Conservation (phyloP, 1,140 invertebrate species). For the Pogonomyrmex barbatus region DNA sequence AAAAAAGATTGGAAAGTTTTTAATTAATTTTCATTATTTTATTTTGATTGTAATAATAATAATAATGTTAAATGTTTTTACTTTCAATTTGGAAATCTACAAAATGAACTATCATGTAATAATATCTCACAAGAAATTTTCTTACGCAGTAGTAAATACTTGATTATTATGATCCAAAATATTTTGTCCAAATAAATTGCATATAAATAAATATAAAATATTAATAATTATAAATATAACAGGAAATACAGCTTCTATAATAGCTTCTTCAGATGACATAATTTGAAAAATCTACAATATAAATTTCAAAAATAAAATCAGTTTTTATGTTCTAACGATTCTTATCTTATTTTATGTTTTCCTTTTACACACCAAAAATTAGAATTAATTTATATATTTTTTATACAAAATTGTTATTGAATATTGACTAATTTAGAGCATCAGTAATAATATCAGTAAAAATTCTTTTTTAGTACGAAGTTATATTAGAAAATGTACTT, state of each 20-base stretch:
- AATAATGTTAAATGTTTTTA: neutral
- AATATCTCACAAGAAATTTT: neutral
- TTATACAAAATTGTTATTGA: neutral
- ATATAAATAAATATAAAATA: neutral
- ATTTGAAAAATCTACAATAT: constrained; percentile 4
- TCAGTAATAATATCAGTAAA: neutral
- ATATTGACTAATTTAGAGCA: neutral
- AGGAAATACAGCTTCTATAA: neutral
- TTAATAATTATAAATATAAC: neutral
- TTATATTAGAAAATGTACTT: neutral
- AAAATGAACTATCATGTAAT: neutral
- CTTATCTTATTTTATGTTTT: neutral
- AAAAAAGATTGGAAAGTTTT: neutral
- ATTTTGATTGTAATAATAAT: neutral
- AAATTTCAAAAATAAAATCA: neutral
- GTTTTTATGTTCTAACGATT: neutral
- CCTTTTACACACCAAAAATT: neutral
- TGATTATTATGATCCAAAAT: constrained; percentile 11
- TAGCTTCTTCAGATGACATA: neutral
- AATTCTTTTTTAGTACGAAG: neutral
- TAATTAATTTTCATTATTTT: neutral
- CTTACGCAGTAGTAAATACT: constrained; percentile 14
- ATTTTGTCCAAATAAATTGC: neutral
- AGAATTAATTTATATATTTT: neutral
- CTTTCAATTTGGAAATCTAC: neutral